Conservation (phyloP, 1,140 invertebrate genomes). For the Dolichoris vasculosae region DNA sequence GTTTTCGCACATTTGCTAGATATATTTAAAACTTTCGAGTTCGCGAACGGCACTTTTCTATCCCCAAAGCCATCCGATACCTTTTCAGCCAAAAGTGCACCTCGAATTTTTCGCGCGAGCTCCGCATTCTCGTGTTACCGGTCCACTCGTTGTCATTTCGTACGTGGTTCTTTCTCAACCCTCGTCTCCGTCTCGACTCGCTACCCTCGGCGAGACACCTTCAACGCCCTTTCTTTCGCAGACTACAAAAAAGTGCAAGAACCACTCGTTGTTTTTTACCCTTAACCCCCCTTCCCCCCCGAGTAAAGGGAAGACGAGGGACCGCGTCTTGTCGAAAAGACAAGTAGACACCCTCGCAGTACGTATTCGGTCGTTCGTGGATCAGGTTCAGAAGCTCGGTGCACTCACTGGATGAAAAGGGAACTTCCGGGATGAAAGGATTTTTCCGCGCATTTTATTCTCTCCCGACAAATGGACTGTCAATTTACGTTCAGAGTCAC, state of each 20-base stretch:
- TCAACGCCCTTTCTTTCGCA: background rate
- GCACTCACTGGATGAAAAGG: background rate
- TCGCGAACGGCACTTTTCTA: background rate
- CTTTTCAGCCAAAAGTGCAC: background rate
- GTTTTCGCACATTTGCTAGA: too few relatives aligned
- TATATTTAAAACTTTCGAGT: background rate
- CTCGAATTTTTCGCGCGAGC: background rate
- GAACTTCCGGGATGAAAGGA: background rate
- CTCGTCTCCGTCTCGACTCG: background rate
- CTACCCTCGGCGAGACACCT: background rate
- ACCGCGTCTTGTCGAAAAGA: background rate
- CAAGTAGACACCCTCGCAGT: conserved; percentile 11
- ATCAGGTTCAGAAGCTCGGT: background rate
- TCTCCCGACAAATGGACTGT: background rate
- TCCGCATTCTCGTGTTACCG: background rate
- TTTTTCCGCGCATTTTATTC: background rate
- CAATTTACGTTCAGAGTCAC: background rate
- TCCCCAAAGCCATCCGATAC: background rate
- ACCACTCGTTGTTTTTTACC: conserved; percentile 20
- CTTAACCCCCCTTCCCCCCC: too few relatives aligned
- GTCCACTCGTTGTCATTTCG: background rate
- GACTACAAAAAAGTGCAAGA: background rate
- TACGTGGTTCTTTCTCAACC: background rate
- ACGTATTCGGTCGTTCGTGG: background rate
- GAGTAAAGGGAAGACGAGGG: background rate